Evolutionary conservation across 2,113 vertebrate genomes (phyloP).

Genomic region (Nothocercus nigrocapillus): DNA sequence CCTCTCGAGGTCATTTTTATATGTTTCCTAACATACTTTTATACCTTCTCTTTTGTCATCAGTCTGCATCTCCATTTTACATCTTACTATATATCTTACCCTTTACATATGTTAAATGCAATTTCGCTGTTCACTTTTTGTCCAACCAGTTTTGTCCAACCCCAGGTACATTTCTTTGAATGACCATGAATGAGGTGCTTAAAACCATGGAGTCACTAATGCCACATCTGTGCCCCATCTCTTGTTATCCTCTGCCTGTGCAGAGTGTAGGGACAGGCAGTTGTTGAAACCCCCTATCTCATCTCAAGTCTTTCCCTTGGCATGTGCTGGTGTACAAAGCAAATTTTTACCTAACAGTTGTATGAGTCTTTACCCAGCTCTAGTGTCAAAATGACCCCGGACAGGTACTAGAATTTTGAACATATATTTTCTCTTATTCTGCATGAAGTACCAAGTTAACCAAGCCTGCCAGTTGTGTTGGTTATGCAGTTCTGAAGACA

Average conservation of each 20-base stretch:
- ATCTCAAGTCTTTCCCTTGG: background rate
- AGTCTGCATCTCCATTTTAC: background rate
- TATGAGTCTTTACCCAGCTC: background rate
- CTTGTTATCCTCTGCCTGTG: background rate
- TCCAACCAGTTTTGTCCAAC: rapidly evolving
- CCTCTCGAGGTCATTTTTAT: background rate
- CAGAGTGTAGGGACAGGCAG: background rate
- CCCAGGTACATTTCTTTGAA: background rate
- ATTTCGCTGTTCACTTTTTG: background rate
- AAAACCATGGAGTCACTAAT: background rate
- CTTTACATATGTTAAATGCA: background rate
- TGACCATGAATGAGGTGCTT: background rate
- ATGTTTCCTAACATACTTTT: background rate
- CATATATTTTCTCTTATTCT: background rate
- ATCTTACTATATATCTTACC: background rate
- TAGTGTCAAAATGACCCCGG: background rate
- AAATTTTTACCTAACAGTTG: background rate
- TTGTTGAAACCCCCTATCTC: background rate
- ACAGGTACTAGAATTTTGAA: background rate
- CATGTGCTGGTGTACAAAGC: background rate
- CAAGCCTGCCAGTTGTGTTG: background rate
- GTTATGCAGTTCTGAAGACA: background rate
- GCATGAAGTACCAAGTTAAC: background rate
- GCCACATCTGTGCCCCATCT: too few species aligned
- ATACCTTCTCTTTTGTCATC: background rate